Conservation (phyloP, 2,888 invertebrate species). For the Timandra comae region DNA sequence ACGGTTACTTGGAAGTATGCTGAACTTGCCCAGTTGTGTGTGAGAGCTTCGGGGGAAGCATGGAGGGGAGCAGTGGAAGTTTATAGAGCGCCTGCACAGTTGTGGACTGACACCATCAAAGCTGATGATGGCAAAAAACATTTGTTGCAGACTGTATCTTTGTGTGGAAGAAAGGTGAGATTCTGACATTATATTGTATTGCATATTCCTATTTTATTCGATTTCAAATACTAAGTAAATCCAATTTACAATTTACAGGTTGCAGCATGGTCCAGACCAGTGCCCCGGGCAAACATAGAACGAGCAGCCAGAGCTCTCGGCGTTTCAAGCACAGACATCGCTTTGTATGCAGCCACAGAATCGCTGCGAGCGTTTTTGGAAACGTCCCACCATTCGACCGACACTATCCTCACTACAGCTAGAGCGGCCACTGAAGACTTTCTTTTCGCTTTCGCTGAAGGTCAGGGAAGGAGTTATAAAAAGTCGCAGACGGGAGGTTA, state of each 20-base stretch:
- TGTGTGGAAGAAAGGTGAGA: conserved; percentile 80
- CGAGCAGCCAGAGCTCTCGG: conserved; percentile 77
- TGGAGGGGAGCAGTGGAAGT: conserved; percentile 44
- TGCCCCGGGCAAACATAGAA: conserved; percentile 74
- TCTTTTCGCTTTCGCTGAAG: conserved; percentile 68
- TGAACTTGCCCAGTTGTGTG: conserved; percentile 52
- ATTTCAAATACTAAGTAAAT: neutral
- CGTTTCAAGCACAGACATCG: conserved; percentile 79
- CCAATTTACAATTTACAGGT: conserved; percentile 63
- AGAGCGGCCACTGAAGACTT: conserved; percentile 77
- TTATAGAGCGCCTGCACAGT: conserved; percentile 54
- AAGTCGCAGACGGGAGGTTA: conserved; percentile 74
- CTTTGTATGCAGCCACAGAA: conserved; percentile 79
- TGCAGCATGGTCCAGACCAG: conserved; percentile 82
- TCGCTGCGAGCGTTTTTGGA: conserved; percentile 80
- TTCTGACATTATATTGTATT: neutral
- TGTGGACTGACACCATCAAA: conserved; percentile 77
- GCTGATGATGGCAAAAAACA: conserved; percentile 73
- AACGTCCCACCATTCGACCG: conserved; percentile 72
- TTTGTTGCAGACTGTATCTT: conserved; percentile 78
- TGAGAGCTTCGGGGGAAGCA: conserved; percentile 50
- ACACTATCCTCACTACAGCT: conserved; percentile 79
- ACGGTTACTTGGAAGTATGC: conserved; percentile 65
- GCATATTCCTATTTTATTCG: no score
- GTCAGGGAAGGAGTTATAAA: conserved; percentile 63